Evolutionary conservation across 2,888 invertebrate genomes (phyloP).

Genomic region (Clanis bilineata): DNA sequence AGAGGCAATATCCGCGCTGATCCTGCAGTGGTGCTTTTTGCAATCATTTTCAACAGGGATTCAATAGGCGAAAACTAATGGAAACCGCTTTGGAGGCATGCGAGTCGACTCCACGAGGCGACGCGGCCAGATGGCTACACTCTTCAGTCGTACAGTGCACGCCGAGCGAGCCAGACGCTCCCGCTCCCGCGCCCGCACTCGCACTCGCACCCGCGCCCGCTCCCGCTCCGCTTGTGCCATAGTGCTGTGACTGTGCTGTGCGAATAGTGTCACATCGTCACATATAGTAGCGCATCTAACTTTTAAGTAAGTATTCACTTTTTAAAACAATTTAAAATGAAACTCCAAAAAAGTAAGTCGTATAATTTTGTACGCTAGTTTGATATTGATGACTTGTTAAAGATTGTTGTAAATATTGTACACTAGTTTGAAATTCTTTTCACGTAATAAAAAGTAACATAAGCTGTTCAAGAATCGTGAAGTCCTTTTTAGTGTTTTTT

Average conservation of each 20-base stretch:
- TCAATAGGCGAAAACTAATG: not conserved
- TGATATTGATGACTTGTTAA: too few relatives aligned
- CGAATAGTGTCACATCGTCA: not conserved
- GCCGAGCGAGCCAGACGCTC: conserved; percentile 5
- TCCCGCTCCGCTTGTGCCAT: not conserved
- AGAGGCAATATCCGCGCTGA: not conserved
- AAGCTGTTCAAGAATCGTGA: too few relatives aligned
- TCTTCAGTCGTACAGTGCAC: not conserved
- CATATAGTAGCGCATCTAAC: not conserved
- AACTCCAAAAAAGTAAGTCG: too few relatives aligned
- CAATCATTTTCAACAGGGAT: not conserved
- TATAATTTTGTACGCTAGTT: too few relatives aligned
- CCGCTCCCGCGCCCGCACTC: not conserved
- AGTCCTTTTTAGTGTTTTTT: too few relatives aligned
- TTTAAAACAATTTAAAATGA: not conserved
- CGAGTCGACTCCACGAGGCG: not conserved
- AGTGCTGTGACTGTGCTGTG: conserved; percentile 3
- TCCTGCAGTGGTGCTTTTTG: not conserved
- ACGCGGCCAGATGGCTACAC: too few relatives aligned
- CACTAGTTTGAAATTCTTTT: too few relatives aligned
- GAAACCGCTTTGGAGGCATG: not conserved
- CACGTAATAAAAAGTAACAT: too few relatives aligned
- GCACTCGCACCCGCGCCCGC: not conserved
- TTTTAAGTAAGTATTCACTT: not conserved
- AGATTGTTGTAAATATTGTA: too few relatives aligned